Evolutionary conservation across 2,888 invertebrate genomes (phyloP), one percentile per base, ranked within the genome.

Genomic region (Eupithecia subumbrata): DNA sequence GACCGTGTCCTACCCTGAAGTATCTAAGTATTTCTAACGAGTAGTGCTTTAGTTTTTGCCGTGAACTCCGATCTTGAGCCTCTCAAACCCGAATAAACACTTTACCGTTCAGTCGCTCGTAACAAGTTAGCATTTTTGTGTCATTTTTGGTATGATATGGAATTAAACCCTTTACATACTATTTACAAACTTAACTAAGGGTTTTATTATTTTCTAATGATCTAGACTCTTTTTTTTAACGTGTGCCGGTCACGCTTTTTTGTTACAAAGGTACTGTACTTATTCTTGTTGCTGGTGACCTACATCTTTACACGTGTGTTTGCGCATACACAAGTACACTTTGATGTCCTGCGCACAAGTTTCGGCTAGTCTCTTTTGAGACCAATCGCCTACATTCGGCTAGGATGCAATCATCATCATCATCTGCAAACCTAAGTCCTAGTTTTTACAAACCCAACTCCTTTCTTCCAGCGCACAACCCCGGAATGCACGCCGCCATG

Each of bases 401-500:
- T 30, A 30, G 30, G 30, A 2, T 1, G 30, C 30, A 30, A 48
- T n/a, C 56, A 11, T 56, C 22, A 56, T 60, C 25, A 25, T 60
- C n/a, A n/a, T 60, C 25, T 60, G 60, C 8, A 25, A 56, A 64
- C 34, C 34, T 22, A 22, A 37, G n/a, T 63, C n/a, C n/a, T n/a
- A n/a, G n/a, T n/a, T n/a, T n/a, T n/a, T n/a, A n/a, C n/a, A n/a
- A n/a, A n/a, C n/a, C n/a, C 2, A 25, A 64, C 48, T 45, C 12
- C 40, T 72, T 66, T 11, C 25, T 77, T 85, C 3, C 88, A 94
- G 94, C 92, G 92, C 78, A 82, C 88, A 60, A 84, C 87, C 25
- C 93, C 94, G 73, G 94, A 94, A 84, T 93, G 92, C 82, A 90
- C 90, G 48, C 86, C 93, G 78, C 94, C 94, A 60, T 95, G 94